Evolutionary conservation across 2,888 invertebrate species (phyloP).

Genomic region (Drosophila merina): DNA sequence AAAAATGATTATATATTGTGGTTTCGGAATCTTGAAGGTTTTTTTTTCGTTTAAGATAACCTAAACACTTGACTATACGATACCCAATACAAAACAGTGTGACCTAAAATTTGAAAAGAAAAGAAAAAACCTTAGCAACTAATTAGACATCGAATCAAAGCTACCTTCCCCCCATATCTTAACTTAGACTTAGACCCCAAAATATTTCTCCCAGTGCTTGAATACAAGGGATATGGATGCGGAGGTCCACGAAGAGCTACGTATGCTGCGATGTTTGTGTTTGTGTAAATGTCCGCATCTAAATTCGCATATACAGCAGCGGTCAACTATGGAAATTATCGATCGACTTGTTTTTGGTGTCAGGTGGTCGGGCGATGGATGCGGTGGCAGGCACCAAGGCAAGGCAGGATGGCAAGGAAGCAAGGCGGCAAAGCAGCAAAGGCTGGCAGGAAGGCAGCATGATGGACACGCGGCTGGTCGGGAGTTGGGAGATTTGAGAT

Average conservation of each 20-base stretch:
- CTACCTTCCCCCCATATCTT: too few species aligned
- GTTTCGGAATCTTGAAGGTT: too few species aligned
- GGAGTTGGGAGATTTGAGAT: conserved; percentile 32
- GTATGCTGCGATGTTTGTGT: conserved; percentile 60
- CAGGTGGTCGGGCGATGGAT: conserved; percentile 79
- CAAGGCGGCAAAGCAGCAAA: conserved; percentile 41
- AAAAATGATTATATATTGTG: background rate
- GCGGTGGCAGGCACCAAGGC: conserved; percentile 54
- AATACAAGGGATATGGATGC: conserved; percentile 27
- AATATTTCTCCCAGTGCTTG: background rate
- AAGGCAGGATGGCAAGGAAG: conserved; percentile 12
- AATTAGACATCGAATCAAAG: too few species aligned
- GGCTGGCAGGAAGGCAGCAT: conserved; percentile 48
- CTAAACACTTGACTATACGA: too few species aligned
- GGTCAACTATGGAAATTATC: conserved; percentile 84
- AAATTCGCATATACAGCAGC: conserved; percentile 82
- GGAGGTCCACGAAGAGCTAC: conserved; percentile 37
- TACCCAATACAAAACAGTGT: too few species aligned
- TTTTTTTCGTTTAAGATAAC: too few species aligned
- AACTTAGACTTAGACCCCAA: too few species aligned
- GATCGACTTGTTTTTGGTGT: conserved; percentile 83
- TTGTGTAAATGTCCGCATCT: conserved; percentile 80
- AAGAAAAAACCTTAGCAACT: too few species aligned
- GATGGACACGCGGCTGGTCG: conserved; percentile 71
- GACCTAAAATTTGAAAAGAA: too few species aligned